Conservation (phyloP, 2,113 vertebrate species). For the Cochlearius cochlearius region DNA sequence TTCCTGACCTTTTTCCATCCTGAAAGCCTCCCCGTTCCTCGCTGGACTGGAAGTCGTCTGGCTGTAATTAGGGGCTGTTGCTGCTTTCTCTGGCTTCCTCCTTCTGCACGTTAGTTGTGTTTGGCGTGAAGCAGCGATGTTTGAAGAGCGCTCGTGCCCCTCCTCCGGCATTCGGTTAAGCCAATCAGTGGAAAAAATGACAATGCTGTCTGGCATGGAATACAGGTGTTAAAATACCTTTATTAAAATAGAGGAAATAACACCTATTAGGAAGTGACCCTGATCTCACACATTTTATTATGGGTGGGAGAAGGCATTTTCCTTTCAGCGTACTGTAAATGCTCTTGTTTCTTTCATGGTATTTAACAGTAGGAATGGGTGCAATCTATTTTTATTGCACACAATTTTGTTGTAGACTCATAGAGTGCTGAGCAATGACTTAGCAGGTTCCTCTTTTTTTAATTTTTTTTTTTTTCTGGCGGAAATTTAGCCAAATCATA, state of each 20-base stretch:
- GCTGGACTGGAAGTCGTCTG: slow-evolving; percentile 47
- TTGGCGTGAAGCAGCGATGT: slow-evolving; percentile 59
- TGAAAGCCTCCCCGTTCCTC: slow-evolving; percentile 40
- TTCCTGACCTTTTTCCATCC: slow-evolving; percentile 71
- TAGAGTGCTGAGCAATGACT: not conserved
- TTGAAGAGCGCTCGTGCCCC: slow-evolving; percentile 12
- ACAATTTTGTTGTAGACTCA: slow-evolving; percentile 17
- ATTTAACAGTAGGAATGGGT: slow-evolving; percentile 42
- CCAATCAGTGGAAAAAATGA: slow-evolving; percentile 72
- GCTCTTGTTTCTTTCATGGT: slow-evolving; percentile 39
- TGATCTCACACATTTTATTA: slow-evolving; percentile 63
- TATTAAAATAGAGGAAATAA: slow-evolving; percentile 74
- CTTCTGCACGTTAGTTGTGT: slow-evolving; percentile 63
- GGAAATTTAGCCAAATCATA: slow-evolving; percentile 41
- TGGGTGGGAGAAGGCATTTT: slow-evolving; percentile 33
- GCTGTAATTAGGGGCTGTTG: slow-evolving; percentile 63
- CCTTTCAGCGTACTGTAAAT: slow-evolving; percentile 51
- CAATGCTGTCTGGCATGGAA: slow-evolving; percentile 64
- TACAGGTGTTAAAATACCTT: slow-evolving; percentile 73
- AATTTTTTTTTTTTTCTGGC: not conserved
- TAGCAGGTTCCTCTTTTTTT: not conserved
- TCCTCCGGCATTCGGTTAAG: not conserved
- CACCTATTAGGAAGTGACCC: slow-evolving; percentile 74
- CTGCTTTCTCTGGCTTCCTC: slow-evolving; percentile 69
- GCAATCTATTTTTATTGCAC: slow-evolving; percentile 50